Percentiles rank a stretch among this genome's conserved stretches.
Conservation (phyloP, 2,113 vertebrate genomes). For the Melanerpes aurifrons region DNA sequence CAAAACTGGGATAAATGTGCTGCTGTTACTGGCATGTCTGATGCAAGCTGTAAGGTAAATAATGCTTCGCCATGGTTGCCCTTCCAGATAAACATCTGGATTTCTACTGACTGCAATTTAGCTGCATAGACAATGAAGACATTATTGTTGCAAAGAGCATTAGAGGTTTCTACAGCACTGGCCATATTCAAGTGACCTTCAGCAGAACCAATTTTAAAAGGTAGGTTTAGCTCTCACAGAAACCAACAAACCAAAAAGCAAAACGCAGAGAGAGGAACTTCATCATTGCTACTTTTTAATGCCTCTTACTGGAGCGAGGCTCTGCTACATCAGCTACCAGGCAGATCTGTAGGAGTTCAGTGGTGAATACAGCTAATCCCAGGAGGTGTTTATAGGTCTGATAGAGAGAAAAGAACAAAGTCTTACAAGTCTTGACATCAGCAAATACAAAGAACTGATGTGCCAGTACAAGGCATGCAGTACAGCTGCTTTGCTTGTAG, state of each 20-base stretch:
- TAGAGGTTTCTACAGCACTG: conserved; percentile 32
- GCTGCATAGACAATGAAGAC: conserved; percentile 56
- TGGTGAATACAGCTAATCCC: not conserved
- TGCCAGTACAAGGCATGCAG: not conserved
- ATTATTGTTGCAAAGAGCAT: conserved; percentile 46
- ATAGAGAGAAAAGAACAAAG: not conserved
- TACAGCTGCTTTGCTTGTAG: not conserved
- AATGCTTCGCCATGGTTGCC: not conserved
- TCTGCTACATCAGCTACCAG: conserved; percentile 51
- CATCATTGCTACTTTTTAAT: not conserved
- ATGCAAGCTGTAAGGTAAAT: conserved; percentile 19
- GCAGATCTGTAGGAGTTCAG: not conserved
- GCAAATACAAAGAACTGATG: not conserved
- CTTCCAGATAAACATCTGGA: conserved; percentile 44
- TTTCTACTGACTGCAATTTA: conserved; percentile 27
- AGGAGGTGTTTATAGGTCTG: not conserved
- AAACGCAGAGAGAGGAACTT: not conserved
- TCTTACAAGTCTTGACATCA: not conserved
- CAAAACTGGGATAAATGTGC: not conserved
- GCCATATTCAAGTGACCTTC: conserved; percentile 34
- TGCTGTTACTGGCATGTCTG: conserved; percentile 10
- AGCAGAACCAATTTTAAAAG: conserved; percentile 45
- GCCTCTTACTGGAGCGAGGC: conserved; percentile 15
- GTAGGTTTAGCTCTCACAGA: not conserved
- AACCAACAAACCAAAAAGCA: not conserved